Percentiles rank a stretch among this genome's conserved stretches.
phyloP scores from a whole-genome alignment of 2,113 vertebrate genomes.

The Corvus moneduloides region DNA sequence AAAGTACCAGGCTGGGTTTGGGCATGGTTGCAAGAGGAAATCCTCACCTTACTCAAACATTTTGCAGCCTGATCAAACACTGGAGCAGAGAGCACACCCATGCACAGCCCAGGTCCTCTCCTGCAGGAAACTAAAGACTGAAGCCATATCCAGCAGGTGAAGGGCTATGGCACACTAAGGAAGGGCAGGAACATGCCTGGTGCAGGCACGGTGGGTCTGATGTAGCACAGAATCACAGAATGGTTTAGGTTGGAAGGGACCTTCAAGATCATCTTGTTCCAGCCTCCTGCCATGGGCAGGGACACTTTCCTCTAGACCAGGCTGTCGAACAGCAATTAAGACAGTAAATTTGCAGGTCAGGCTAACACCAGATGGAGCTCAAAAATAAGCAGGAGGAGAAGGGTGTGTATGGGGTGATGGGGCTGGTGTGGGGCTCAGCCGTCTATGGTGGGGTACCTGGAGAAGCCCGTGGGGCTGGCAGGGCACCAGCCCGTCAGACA shows the following conservation, averaged over 20 bases:
- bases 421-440: background rate
- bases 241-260: background rate
- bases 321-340: background rate
- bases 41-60: background rate
- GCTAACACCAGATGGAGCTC: constrained; percentile 50
- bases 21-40: background rate
- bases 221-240: background rate
- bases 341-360: background rate
- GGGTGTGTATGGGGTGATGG: accelerated
- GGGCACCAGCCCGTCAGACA: background rate
- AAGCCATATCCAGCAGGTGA: background rate
- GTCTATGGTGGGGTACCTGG: background rate
- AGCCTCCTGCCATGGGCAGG: background rate
- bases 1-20: background rate
- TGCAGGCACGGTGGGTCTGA: accelerated
- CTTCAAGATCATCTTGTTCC: background rate
- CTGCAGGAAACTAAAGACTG: accelerated
- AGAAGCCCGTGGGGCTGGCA: background rate
- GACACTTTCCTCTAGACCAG: background rate
- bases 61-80: background rate
- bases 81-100: accelerated
- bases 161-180: background rate
- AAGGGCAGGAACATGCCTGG: accelerated
- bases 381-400: background rate
- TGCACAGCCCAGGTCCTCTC: background rate